These are phyloP conservation scores for Amitus sp. DNA, from an alignment of 2,888 invertebrate species.

Conservation along the genomic window DNA sequence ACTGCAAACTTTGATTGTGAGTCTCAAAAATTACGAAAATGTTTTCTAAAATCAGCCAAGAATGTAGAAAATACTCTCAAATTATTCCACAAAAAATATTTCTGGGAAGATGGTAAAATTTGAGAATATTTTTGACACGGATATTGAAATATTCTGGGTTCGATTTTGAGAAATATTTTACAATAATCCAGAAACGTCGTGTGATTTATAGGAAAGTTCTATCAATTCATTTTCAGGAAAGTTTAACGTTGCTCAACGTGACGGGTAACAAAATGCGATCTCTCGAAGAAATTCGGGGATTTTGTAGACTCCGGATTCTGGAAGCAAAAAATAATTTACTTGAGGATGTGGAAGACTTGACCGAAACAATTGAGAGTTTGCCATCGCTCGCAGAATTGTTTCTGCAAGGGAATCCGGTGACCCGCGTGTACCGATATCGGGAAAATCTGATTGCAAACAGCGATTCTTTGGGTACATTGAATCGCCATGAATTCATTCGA, in stretches of 20 bases:
- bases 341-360: conserved; percentile 68
- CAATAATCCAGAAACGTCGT: too few species aligned
- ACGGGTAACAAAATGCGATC: conserved; percentile 72
- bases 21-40: too few species aligned
- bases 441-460: conserved; percentile 74
- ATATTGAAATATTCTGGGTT: too few species aligned
- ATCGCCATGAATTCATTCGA: not conserved
- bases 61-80: too few species aligned
- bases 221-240: conserved; percentile 63
- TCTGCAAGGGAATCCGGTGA: conserved; percentile 74
- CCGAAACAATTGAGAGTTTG: conserved; percentile 69
- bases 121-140: too few species aligned
- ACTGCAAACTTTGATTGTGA: conserved; percentile 71
- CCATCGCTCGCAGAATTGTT: conserved; percentile 69
- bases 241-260: conserved; percentile 71
- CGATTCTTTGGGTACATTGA: conserved; percentile 68
- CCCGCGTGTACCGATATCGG: conserved; percentile 72
- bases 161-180: too few species aligned
- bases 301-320: conserved; percentile 46
- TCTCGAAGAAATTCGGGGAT: conserved; percentile 65
- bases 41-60: too few species aligned
- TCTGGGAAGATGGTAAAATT: too few species aligned
- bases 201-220: not conserved
- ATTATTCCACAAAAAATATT: too few species aligned
- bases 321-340: conserved; percentile 72